These are phyloP conservation scores for Peromyscus leucopus DNA, from an alignment of 2,113 vertebrate genomes.

Conservation along the genomic window DNA sequence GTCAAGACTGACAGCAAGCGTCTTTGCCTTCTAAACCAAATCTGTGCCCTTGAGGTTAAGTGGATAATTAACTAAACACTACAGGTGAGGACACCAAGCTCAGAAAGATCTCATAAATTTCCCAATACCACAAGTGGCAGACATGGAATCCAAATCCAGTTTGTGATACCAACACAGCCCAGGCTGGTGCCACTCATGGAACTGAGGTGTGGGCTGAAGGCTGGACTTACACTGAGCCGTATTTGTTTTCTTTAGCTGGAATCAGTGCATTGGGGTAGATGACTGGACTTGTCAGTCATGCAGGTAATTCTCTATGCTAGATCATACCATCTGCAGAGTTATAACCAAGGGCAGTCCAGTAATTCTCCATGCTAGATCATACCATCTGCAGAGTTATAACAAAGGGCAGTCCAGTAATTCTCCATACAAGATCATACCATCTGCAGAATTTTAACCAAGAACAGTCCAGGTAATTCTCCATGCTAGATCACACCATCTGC, in stretches of 20 bases:
- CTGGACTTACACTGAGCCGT: not conserved
- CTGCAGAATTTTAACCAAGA: no score
- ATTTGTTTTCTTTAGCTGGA: not conserved
- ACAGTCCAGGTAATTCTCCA: no score
- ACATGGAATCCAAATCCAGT: not conserved
- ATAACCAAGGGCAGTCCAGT: not conserved
- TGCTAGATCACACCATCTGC: no score
- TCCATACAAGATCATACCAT: no score
- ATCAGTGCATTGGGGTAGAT: not conserved
- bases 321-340: not conserved
- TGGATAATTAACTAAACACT: not conserved
- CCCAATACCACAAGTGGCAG: not conserved
- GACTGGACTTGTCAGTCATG: not conserved
- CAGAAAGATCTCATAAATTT: not conserved
- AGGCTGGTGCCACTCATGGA: rapidly evolving
- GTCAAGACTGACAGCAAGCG: not conserved
- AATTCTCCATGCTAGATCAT: no score
- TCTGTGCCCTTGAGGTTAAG: not conserved
- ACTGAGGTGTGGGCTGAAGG: not conserved
- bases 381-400: no score
- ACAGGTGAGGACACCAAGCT: not conserved
- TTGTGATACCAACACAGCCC: not conserved
- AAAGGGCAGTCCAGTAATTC: no score
- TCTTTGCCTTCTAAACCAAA: not conserved
- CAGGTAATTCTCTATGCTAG: not conserved